Percentiles rank a stretch among this genome's conserved stretches.
Conservation (phyloP, 37 sponge, comb jelly and placozoan species). For the Ianthella basta region DNA sequence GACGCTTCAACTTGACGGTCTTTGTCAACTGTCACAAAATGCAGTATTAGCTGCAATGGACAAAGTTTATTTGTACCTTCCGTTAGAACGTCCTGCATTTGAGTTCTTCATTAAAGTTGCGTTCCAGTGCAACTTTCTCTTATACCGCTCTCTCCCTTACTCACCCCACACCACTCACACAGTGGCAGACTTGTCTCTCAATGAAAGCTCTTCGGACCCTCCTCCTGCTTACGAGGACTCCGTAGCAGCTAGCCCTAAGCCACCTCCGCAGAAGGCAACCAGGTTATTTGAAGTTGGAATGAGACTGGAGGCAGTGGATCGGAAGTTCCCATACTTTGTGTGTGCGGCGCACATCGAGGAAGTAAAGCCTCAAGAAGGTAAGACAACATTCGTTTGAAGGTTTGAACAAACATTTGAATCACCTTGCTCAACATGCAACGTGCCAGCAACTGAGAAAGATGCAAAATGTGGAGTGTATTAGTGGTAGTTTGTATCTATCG, state of each 20-base stretch:
- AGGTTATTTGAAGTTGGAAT: conserved; percentile 60
- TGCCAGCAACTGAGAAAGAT: not conserved
- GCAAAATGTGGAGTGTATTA: not conserved
- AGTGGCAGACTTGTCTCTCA: conserved; percentile 6
- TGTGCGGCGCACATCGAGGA: conserved; percentile 70
- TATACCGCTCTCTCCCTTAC: too few species aligned
- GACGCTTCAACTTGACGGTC: too few species aligned
- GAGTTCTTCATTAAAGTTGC: too few species aligned
- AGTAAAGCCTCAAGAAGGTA: not conserved
- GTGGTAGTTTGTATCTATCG: too few species aligned
- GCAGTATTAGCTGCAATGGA: too few species aligned
- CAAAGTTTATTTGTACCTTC: too few species aligned
- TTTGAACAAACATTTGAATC: too few species aligned
- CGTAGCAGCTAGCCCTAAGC: not conserved
- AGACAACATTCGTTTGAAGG: not conserved
- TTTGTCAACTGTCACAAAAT: too few species aligned
- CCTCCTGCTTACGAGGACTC: not conserved
- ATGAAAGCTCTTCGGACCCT: not conserved
- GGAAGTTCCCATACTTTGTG: conserved; percentile 76
- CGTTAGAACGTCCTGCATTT: too few species aligned
- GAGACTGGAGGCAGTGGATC: conserved; percentile 82
- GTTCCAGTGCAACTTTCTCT: too few species aligned
- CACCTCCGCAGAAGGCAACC: not conserved
- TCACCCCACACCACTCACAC: too few species aligned
- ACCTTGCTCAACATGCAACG: too few species aligned